Conservation (phyloP, 2,797 vertebrate genomes). For the Lepus townsendii region DNA sequence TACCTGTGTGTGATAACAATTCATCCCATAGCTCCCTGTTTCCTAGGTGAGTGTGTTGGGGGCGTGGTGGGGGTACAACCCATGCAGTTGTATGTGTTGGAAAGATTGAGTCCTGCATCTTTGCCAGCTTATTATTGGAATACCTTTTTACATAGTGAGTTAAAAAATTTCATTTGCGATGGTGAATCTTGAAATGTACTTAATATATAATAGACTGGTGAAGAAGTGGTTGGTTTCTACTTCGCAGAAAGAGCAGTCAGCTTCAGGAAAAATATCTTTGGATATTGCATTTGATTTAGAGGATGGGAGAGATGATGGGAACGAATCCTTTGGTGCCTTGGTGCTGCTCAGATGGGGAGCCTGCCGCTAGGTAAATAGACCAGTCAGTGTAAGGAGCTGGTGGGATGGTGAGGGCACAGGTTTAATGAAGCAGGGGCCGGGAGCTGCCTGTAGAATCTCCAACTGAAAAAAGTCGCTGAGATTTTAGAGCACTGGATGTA, state of each 20-base stretch:
- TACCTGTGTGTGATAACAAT: neutral
- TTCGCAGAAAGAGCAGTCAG: neutral
- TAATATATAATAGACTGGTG: neutral
- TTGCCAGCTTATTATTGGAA: neutral
- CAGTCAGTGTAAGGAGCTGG: neutral
- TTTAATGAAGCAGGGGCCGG: neutral
- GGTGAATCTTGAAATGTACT: neutral
- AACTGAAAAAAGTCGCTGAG: neutral
- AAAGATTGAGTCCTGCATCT: neutral
- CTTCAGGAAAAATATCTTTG: neutral
- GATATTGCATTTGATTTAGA: neutral
- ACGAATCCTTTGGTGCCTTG: neutral
- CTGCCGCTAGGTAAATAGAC: neutral
- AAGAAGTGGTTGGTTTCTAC: neutral
- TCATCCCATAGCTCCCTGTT: neutral
- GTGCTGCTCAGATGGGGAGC: neutral
- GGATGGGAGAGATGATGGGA: neutral
- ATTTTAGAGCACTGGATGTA: neutral
- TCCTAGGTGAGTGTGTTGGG: neutral
- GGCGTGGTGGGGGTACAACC: accelerated
- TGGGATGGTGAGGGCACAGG: neutral
- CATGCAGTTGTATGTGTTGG: too few species aligned
- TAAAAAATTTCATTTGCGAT: neutral
- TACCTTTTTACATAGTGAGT: neutral
- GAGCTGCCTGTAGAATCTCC: neutral